phyloP scores from a whole-genome alignment of 2,888 invertebrate genomes.

The Ormyrus thymus region DNA sequence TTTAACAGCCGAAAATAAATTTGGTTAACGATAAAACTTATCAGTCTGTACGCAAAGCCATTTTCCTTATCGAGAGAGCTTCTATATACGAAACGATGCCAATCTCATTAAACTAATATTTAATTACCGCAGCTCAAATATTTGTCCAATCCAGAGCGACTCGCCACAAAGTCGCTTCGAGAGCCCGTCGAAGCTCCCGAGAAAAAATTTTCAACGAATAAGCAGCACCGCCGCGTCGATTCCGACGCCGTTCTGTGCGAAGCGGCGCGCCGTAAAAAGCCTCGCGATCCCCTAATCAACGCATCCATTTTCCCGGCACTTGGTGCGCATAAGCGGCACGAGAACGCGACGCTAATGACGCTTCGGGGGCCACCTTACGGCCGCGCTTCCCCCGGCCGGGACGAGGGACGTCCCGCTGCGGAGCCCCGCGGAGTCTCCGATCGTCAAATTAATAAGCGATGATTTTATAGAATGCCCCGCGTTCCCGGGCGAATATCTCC shows the following conservation, averaged over 20 bases:
- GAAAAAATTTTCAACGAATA: too few species aligned
- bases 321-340: not conserved
- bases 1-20: conserved; percentile 51
- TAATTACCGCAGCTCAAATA: too few species aligned
- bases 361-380: conserved; percentile 32
- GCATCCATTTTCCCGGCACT: too few species aligned
- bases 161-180: too few species aligned
- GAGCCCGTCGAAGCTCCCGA: too few species aligned
- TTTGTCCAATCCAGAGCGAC: too few species aligned
- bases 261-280: too few species aligned
- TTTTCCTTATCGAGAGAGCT: conserved; percentile 13
- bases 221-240: too few species aligned
- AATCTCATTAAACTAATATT: too few species aligned
- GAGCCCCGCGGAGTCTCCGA: conserved; percentile 57
- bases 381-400: conserved; percentile 61
- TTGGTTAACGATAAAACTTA: conserved; percentile 36
- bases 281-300: too few species aligned
- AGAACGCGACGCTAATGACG: conserved; percentile 28
- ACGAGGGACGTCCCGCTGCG: conserved; percentile 66
- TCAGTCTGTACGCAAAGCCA: conserved; percentile 34
- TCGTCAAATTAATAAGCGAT: conserved; percentile 74
- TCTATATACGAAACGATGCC: conserved; percentile 21
- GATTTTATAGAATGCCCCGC: conserved; percentile 66
- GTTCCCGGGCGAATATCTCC: conserved; percentile 6
- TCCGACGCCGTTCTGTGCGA: too few species aligned